Evolutionary conservation across 2,888 invertebrate species (phyloP).

Genomic region (Nematopogon swammerdamellus): DNA sequence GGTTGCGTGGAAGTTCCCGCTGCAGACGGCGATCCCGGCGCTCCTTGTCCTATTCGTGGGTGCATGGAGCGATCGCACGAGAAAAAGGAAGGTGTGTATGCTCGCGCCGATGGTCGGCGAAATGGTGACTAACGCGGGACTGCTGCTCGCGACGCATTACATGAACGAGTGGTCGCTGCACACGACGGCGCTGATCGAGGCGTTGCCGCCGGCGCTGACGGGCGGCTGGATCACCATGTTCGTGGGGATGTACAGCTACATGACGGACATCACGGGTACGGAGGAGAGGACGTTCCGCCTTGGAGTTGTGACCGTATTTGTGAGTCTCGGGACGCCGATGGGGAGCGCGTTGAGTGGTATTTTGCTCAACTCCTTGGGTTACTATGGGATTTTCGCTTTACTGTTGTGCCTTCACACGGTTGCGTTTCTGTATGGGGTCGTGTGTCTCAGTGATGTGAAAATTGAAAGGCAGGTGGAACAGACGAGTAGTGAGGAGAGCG

Average conservation of each 20-base stretch:
- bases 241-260: constrained; percentile 61
- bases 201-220: constrained; percentile 55
- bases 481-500: neutral
- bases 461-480: constrained; percentile 11
- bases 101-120: constrained; percentile 56
- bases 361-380: constrained; percentile 36
- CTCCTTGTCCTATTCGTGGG: constrained; percentile 57
- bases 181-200: constrained; percentile 51
- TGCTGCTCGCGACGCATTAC: constrained; percentile 54
- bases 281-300: constrained; percentile 62
- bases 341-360: constrained; percentile 54
- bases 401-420: constrained; percentile 27
- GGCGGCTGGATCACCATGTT: constrained; percentile 60
- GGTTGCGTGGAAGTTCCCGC: constrained; percentile 56
- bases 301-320: constrained; percentile 57
- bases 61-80: constrained; percentile 61
- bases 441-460: constrained; percentile 36
- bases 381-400: constrained; percentile 44
- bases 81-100: constrained; percentile 57
- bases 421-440: constrained; percentile 34
- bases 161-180: constrained; percentile 51
- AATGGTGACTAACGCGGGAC: constrained; percentile 47
- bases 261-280: constrained; percentile 56
- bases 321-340: constrained; percentile 46
- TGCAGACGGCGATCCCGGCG: constrained; percentile 58